A percentile compares a stretch with the other conserved stretches of the same genome.
Evolutionary conservation across 30 jellyfish, hydroid and myxozoan species (phyloP).

Genomic region (Chrysaora quinquecirrha): DNA sequence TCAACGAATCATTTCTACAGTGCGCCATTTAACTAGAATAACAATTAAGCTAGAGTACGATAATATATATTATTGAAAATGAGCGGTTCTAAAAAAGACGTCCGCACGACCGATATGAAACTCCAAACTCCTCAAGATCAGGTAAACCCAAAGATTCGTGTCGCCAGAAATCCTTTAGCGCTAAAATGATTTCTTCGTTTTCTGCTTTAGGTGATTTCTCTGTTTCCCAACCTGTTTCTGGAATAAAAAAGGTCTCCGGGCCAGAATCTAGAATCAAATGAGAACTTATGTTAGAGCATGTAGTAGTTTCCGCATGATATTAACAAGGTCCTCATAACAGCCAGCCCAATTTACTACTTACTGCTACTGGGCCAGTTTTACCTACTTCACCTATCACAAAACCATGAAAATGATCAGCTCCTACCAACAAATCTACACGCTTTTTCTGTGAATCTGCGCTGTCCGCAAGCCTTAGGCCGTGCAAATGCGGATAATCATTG

Average conservation of each 20-base stretch:
- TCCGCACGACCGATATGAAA: no score
- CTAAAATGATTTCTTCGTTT: no score
- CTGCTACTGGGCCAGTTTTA: slow-evolving; percentile 60
- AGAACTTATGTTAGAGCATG: neutral
- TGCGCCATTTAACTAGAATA: no score
- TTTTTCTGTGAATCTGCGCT: neutral
- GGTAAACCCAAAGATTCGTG: no score
- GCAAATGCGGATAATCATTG: slow-evolving; percentile 47
- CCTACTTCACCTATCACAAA: slow-evolving; percentile 56
- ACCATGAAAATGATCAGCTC: slow-evolving; percentile 47
- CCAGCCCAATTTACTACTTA: slow-evolving; percentile 65
- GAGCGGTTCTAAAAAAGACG: no score
- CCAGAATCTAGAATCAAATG: neutral
- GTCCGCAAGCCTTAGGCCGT: slow-evolving; percentile 14
- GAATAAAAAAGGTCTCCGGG: neutral
- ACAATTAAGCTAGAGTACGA: no score
- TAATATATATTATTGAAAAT: no score
- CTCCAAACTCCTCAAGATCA: no score
- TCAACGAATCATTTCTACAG: no score
- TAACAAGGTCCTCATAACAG: slow-evolving; percentile 41
- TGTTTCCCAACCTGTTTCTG: neutral
- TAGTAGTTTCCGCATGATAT: neutral
- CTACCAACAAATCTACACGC: slow-evolving; percentile 17
- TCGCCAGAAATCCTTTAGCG: no score
- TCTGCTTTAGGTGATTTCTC: no score